Base-by-base conservation (phyloP, 2,797 vertebrate species). In the Podargus strigoides region DNA sequence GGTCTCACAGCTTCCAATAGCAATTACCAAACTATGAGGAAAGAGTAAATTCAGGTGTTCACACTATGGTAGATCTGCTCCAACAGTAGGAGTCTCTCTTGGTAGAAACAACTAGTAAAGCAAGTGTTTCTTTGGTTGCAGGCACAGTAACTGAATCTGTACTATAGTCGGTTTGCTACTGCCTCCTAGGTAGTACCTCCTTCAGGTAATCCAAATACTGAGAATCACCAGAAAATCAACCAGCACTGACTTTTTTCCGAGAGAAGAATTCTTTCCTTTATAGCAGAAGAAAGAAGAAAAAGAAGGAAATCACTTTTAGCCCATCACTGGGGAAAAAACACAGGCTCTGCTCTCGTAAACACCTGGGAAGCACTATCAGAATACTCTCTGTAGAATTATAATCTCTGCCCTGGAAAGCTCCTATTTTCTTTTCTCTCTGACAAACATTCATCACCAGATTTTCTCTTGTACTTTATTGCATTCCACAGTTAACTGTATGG, bases 11-110 rank as follows among this genome's bases (percentile, higher is more conserved):
- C 21, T 95, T 94, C 58, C 77, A 92, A 70, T 19, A 92, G 49
- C 75, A 96, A 95, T 95, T 94, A 89, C 23, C 8, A 56, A 85
- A 83, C 42, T 72, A 52, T 49, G 50, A 95, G 19, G n/a, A 96
- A 89, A 84, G 64, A 91, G 21, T 83, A 84, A 77, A 92, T 92
- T 93, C 67, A 72, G 76, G 69, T 81, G 18, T 60, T 87, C 46
- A 44, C 37, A 56, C 64, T 89, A 62, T 4, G 9, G 16, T 24
- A 22, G 74, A 66, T 28, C 46, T 89, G 22, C 77, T 75, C 24
- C 49, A 96, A 92, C 79, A 73, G 79, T 50, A 82, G 73, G 85
- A 93, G 4, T 4, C 12, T 8, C 11, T 44, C 44, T 84, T 83
- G 66, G 41, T 77, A 79, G 30, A 93, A 93, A 91, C 22, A 62